A percentile compares a stretch with the other conserved stretches of the same genome.
These are phyloP conservation scores for Camponotus pennsylvanicus DNA, from an alignment of 1,140 invertebrate genomes.

Conservation along the genomic window DNA sequence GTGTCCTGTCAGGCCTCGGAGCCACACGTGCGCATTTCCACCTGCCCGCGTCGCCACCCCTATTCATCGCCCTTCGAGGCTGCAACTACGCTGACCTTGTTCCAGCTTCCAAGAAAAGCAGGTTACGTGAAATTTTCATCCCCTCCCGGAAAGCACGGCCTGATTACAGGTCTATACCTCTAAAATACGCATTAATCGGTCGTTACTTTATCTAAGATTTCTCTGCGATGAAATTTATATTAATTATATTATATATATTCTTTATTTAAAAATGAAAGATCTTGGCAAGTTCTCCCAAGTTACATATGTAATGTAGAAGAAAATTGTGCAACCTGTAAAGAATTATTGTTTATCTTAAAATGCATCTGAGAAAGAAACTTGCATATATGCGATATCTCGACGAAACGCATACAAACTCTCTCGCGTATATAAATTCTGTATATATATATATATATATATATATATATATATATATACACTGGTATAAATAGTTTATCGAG, in stretches of 20 bases:
- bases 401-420: not conserved
- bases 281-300: not conserved
- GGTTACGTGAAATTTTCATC: constrained; percentile 50
- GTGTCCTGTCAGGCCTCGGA: constrained; percentile 33
- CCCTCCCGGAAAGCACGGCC: constrained; percentile 1
- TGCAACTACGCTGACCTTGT: constrained; percentile 53
- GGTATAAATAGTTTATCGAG: constrained; percentile 28
- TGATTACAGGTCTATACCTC: constrained; percentile 11
- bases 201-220: constrained; percentile 23
- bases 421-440: not conserved
- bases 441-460: too few relatives aligned
- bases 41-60: constrained; percentile 49
- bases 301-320: not conserved
- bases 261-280: not conserved
- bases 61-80: constrained; percentile 50
- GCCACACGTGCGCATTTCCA: constrained; percentile 51
- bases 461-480: too few relatives aligned
- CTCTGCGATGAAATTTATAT: constrained; percentile 24
- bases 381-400: not conserved
- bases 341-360: not conserved
- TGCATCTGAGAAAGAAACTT: not conserved
- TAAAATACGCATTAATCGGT: constrained; percentile 16
- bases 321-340: not conserved
- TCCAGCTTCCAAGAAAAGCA: constrained; percentile 52
- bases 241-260: not conserved